Base-by-base conservation (phyloP, 2,888 invertebrate genomes). In the Lycia hirtaria region DNA sequence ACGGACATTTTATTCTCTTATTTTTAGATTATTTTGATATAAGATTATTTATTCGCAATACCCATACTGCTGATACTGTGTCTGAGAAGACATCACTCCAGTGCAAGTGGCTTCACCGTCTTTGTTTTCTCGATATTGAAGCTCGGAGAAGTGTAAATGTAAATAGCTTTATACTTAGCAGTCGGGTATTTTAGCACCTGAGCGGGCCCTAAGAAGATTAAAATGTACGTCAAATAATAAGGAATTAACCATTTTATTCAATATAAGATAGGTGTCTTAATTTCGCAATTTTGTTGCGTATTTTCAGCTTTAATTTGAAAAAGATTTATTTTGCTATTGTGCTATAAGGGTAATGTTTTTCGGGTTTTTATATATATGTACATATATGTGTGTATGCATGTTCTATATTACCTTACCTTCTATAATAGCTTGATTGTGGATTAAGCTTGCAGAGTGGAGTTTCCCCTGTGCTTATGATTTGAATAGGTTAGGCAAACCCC, bases 131-230 rank as follows among this genome's bases (percentile, higher is more conserved):
- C 50, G 37, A 48, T 52, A 28, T 48, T 59, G 38, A 64, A 59
- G 33, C 55, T 55, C n/a, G 47, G 43, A 58, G 57, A 53, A 55
- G 54, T 51, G 17, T 32, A 44, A 57, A 56, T 49, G 57, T 56
- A 40, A 58, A 58, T 58, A 52, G 45, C 44, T 48, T 63, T 32
- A 55, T 44, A 50, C 15, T 20, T 38, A 14, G 28, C 14, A 26
- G 24, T 54, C 14, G 26, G n/a, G 40, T 28, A 28, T 41, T 41
- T 35, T 10, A 30, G 37, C 28, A 17, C 24, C 37, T 52, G 35
- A 28, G 40, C 12, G 35, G 20, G 40, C 12, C 26, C 17, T 51
- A 22, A 19, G 14, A 32, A 26, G 41, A 14, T 22, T 30, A 50
- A 30, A n/a, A 28, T 38, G 15, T 37, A 37, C 7, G 17, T 28